Conservation (phyloP, 2,797 vertebrate species). For the Poecilia picta region DNA sequence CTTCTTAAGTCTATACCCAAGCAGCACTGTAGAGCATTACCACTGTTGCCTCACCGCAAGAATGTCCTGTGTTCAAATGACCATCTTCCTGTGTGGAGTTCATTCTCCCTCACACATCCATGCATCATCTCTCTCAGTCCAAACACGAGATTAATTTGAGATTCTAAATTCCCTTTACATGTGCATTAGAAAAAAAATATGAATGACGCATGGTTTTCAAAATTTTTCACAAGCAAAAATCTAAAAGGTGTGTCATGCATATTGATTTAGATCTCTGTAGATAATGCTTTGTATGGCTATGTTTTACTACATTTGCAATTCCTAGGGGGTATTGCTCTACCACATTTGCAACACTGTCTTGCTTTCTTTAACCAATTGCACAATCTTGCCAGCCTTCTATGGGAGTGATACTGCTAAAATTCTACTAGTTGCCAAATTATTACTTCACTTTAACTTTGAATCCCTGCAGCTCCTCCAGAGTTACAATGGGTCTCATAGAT, state of each 20-base stretch:
- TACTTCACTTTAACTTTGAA: neutral
- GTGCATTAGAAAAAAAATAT: neutral
- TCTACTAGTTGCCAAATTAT: neutral
- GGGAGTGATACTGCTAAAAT: neutral
- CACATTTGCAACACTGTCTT: neutral
- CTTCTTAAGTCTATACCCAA: neutral
- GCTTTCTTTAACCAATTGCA: neutral
- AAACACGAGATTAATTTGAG: neutral
- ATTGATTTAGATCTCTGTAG: neutral
- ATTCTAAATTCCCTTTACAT: neutral
- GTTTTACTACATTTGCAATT: neutral
- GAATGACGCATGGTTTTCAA: neutral
- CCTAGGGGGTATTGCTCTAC: neutral
- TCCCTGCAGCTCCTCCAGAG: neutral
- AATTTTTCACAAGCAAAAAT: neutral
- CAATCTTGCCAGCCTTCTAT: neutral
- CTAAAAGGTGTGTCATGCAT: neutral
- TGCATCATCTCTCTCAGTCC: neutral
- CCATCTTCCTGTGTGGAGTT: neutral
- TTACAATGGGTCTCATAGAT: neutral
- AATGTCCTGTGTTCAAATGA: neutral
- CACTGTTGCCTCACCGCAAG: neutral
- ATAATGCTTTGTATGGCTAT: neutral
- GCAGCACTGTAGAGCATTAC: neutral
- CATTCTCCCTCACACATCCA: neutral